Conservation (phyloP, 1,140 invertebrate genomes). For the Drosophila arizonae region DNA sequence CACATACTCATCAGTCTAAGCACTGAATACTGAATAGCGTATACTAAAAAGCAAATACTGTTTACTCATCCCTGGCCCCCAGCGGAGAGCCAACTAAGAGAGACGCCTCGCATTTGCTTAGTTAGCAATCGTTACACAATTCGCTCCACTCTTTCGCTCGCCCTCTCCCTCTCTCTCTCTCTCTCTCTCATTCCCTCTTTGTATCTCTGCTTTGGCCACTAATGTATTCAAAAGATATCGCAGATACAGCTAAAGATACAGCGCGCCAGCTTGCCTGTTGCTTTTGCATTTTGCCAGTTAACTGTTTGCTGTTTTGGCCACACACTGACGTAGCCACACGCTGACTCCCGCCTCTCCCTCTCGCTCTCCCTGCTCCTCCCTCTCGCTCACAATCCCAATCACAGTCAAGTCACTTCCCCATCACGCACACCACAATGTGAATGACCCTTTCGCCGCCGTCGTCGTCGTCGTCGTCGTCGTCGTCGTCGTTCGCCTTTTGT, state of each 20-base stretch:
- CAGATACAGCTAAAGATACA: conserved; percentile 54
- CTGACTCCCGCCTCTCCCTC: not conserved
- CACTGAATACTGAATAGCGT: conserved; percentile 1
- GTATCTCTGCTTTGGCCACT: conserved; percentile 20
- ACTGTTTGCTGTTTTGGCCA: conserved; percentile 20
- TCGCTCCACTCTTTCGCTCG: conserved; percentile 10
- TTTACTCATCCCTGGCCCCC: conserved; percentile 22
- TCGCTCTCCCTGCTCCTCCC: not conserved
- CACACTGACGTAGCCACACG: not conserved
- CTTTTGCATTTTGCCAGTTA: conserved; percentile 33
- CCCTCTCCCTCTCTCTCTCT: not conserved
- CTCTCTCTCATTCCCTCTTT: not conserved
- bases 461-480: conserved; percentile 36
- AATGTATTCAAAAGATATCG: conserved; percentile 74
- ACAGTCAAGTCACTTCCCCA: not conserved
- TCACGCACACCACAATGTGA: conserved; percentile 61
- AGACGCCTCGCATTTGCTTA: conserved; percentile 48
- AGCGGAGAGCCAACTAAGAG: conserved; percentile 6
- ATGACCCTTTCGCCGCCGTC: conserved; percentile 57
- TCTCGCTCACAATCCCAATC: not conserved
- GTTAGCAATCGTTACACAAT: conserved; percentile 62
- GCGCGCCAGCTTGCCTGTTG: conserved; percentile 56
- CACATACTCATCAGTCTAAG: conserved; percentile 5
- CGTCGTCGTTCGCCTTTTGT: conserved; percentile 30
- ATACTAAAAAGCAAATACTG: conserved; percentile 6